Percentiles rank a stretch among this genome's conserved stretches.
These are phyloP conservation scores for Stenoptilia bipunctidactyla DNA, from an alignment of 2,888 invertebrate species.

Conservation along the genomic window DNA sequence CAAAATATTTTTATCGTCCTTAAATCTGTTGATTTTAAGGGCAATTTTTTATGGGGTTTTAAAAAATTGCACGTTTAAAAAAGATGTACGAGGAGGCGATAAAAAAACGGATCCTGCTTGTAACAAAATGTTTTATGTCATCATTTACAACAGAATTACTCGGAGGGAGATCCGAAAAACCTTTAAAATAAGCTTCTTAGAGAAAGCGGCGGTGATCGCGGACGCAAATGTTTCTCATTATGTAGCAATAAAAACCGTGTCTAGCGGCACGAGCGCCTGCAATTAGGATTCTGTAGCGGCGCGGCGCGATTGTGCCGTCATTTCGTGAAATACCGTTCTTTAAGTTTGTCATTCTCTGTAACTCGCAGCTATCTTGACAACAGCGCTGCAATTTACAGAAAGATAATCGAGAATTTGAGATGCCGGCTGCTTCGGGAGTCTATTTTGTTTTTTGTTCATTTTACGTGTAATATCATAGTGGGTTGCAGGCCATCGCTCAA, in stretches of 20 bases:
- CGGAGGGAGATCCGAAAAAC: not conserved
- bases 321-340: not conserved
- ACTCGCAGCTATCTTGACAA: too few relatives aligned
- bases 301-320: not conserved
- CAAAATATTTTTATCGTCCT: too few relatives aligned
- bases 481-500: not conserved
- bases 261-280: not conserved
- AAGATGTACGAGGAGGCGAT: not conserved
- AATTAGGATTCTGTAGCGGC: not conserved
- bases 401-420: too few relatives aligned
- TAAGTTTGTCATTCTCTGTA: too few relatives aligned
- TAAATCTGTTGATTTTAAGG: not conserved
- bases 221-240: constrained; percentile 8
- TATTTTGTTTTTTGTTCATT: too few relatives aligned
- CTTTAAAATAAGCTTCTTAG: constrained; percentile 6
- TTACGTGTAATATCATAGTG: too few relatives aligned
- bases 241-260: constrained; percentile 4
- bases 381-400: too few relatives aligned
- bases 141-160: constrained; percentile 1
- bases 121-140: constrained; percentile 1
- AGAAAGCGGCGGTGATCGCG: not conserved
- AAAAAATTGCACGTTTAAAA: not conserved
- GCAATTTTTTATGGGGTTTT: not conserved
- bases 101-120: constrained; percentile 1
- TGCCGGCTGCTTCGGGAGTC: too few relatives aligned